Conservation (phyloP, 2,888 invertebrate genomes). For the Leptinotarsa haldemani region DNA sequence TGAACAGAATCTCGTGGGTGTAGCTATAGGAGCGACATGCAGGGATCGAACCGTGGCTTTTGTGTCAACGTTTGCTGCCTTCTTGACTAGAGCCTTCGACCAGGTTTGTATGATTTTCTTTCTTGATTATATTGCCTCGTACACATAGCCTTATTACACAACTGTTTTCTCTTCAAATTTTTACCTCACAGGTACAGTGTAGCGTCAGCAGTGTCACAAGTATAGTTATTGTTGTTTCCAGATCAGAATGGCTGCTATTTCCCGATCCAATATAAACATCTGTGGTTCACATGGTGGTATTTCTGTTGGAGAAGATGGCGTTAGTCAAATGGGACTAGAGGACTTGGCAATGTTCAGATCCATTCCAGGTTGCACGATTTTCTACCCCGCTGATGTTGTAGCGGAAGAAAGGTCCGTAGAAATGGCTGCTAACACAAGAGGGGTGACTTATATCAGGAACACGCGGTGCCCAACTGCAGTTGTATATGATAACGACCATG, state of each 20-base stretch:
- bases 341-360: constrained; percentile 95
- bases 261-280: constrained; percentile 96
- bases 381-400: constrained; percentile 92
- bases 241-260: constrained; percentile 99
- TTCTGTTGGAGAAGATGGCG: constrained; percentile 98
- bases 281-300: constrained; percentile 97
- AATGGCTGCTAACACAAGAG: constrained; percentile 92
- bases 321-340: constrained; percentile 99
- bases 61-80: constrained; percentile 96
- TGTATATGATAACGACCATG: constrained; percentile 85
- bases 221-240: constrained; percentile 58
- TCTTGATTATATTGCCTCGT: too few species aligned
- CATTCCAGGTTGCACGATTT: constrained; percentile 83
- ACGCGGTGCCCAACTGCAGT: constrained; percentile 90
- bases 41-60: constrained; percentile 93
- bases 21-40: constrained; percentile 93
- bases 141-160: too few species aligned
- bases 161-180: too few species aligned
- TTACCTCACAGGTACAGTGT: too few species aligned
- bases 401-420: constrained; percentile 93
- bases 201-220: too few species aligned
- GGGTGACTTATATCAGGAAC: constrained; percentile 91
- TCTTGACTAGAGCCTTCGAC: constrained; percentile 95
- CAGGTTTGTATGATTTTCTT: constrained; percentile 71
- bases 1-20: constrained; percentile 97